A percentile compares a stretch with the other conserved stretches of the same genome.
phyloP scores from a whole-genome alignment of 2,113 vertebrate species.

The Ploceus nigricollis region DNA sequence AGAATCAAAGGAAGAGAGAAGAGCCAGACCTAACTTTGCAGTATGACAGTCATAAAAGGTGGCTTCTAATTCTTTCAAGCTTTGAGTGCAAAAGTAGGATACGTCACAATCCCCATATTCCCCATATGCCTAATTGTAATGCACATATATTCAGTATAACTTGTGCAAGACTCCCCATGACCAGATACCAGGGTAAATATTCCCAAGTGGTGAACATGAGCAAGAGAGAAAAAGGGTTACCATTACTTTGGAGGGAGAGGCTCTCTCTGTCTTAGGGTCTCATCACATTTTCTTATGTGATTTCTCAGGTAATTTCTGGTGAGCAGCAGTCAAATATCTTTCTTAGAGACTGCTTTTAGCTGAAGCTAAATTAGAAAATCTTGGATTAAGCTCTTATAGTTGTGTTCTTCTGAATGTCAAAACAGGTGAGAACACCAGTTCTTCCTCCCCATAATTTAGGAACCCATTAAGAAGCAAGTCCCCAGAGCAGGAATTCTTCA shows the following conservation, averaged over 20 bases:
- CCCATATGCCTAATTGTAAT: background rate
- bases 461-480: background rate
- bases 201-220: background rate
- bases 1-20: background rate
- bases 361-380: background rate
- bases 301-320: background rate
- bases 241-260: background rate
- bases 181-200: background rate
- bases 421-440: background rate
- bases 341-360: background rate
- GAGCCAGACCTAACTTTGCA: background rate
- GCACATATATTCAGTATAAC: background rate
- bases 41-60: background rate
- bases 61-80: background rate
- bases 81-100: background rate
- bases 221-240: background rate
- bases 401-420: background rate
- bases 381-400: background rate
- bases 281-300: background rate
- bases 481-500: background rate
- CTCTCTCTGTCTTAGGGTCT: background rate
- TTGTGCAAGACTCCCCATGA: background rate
- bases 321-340: background rate
- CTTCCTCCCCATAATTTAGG: background rate
- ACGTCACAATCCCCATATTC: accelerated